Percentiles rank a stretch among this genome's conserved stretches.
phyloP scores from a whole-genome alignment of 2,797 vertebrate species.

The Limnodromus scolopaceus region DNA sequence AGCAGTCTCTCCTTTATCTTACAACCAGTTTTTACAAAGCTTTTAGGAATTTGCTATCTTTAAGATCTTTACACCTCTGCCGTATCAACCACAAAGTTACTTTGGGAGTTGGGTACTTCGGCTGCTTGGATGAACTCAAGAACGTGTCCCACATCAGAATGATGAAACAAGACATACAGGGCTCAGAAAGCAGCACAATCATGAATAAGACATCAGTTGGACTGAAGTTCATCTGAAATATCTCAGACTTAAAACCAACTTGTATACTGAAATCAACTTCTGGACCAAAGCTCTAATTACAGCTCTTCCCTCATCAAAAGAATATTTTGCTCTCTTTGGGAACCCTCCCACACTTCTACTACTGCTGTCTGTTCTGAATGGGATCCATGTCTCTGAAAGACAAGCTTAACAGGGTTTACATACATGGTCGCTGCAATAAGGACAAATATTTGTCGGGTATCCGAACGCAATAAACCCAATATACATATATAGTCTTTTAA shows the following conservation, averaged over 20 bases:
- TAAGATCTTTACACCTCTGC: not conserved
- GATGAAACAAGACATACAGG: not conserved
- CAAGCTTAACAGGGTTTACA: not conserved
- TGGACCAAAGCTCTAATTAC: not conserved
- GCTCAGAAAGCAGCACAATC: not conserved
- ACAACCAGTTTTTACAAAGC: not conserved
- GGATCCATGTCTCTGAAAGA: not conserved
- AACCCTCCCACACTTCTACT: not conserved
- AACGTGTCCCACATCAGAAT: not conserved
- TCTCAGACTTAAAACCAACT: not conserved
- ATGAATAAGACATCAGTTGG: not conserved
- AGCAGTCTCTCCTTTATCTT: not conserved
- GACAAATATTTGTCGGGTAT: not conserved
- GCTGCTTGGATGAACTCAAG: not conserved
- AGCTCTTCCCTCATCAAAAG: not conserved
- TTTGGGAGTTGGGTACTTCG: not conserved
- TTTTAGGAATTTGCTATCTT: not conserved
- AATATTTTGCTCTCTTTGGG: not conserved
- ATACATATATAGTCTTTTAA: not conserved
- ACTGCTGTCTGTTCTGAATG: not conserved
- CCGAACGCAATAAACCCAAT: not conserved
- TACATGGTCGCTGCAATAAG: accelerated
- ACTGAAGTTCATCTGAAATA: not conserved
- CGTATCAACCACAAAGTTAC: not conserved
- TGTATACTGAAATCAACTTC: not conserved